A percentile compares a stretch with the other conserved stretches of the same genome.
phyloP scores from a whole-genome alignment of 2,888 invertebrate genomes.

The Crioceris asparagi region DNA sequence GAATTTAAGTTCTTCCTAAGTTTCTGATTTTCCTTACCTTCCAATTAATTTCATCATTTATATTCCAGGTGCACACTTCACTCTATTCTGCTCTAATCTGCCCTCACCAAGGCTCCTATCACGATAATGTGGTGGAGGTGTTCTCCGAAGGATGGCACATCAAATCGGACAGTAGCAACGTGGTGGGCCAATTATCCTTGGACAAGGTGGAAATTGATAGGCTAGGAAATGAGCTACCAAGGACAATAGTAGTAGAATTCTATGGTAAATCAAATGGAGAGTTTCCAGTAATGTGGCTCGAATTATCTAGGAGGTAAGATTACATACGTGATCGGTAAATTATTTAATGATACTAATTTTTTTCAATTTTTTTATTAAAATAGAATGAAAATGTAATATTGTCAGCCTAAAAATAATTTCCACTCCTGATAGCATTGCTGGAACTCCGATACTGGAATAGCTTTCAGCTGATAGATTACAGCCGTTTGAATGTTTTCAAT shows the following conservation, averaged over 20 bases:
- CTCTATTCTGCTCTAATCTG: slow-evolving; percentile 47
- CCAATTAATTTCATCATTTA: background rate
- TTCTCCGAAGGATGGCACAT: slow-evolving; percentile 74
- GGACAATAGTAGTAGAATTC: slow-evolving; percentile 69
- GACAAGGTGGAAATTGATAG: slow-evolving; percentile 46
- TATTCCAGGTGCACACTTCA: slow-evolving; percentile 41
- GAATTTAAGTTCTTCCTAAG: background rate
- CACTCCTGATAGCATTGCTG: too few species aligned
- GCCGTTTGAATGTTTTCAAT: too few species aligned
- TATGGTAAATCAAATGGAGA: slow-evolving; percentile 63
- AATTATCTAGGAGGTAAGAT: slow-evolving; percentile 58
- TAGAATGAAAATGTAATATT: too few species aligned
- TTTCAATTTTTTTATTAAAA: too few species aligned
- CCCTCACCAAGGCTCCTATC: slow-evolving; percentile 42
- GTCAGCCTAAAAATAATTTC: too few species aligned
- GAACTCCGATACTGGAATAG: too few species aligned
- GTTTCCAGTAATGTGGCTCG: slow-evolving; percentile 74
- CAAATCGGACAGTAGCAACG: slow-evolving; percentile 31
- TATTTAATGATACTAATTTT: too few species aligned
- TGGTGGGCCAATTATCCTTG: slow-evolving; percentile 28
- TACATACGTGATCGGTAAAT: too few species aligned
- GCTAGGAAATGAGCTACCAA: slow-evolving; percentile 51
- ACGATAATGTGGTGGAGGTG: slow-evolving; percentile 60
- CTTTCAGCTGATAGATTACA: too few species aligned
- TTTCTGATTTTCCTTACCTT: background rate